phyloP scores from a whole-genome alignment of 2,113 vertebrate species.

The Dolichotis patagonum region DNA sequence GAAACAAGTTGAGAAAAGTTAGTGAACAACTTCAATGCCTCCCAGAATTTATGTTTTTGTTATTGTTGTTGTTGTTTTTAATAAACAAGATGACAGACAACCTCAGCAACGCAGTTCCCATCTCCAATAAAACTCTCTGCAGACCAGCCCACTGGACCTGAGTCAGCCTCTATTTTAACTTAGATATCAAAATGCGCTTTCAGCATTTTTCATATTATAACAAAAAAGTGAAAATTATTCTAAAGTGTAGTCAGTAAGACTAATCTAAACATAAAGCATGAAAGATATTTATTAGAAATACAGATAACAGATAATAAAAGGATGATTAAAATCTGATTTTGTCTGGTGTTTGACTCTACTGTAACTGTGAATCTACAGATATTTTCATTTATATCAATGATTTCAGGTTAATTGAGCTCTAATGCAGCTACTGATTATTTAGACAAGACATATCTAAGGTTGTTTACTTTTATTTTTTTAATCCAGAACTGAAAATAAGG shows the following conservation, averaged over 20 bases:
- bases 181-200: slow-evolving; percentile 73
- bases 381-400: slow-evolving; percentile 69
- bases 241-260: slow-evolving; percentile 54
- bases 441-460: not conserved
- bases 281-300: slow-evolving; percentile 49
- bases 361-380: slow-evolving; percentile 1
- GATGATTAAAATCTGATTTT: slow-evolving; percentile 54
- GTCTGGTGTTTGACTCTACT: not conserved
- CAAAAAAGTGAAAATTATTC: slow-evolving; percentile 78
- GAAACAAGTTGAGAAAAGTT: slow-evolving; percentile 82
- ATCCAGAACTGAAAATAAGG: slow-evolving; percentile 32
- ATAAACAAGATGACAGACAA: slow-evolving; percentile 84
- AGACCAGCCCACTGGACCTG: slow-evolving; percentile 74
- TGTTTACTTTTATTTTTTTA: slow-evolving; percentile 30
- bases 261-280: slow-evolving; percentile 59
- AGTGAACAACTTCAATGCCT: slow-evolving; percentile 84
- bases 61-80: slow-evolving; percentile 23
- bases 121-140: slow-evolving; percentile 82
- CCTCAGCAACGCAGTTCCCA: slow-evolving; percentile 83
- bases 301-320: slow-evolving; percentile 65
- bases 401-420: slow-evolving; percentile 55
- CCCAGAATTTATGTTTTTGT: slow-evolving; percentile 77
- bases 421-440: slow-evolving; percentile 46
- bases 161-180: slow-evolving; percentile 77
- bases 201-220: slow-evolving; percentile 80